These are phyloP conservation scores for Harpalus rufipes DNA, from an alignment of 2,888 invertebrate species.

Conservation along the genomic window DNA sequence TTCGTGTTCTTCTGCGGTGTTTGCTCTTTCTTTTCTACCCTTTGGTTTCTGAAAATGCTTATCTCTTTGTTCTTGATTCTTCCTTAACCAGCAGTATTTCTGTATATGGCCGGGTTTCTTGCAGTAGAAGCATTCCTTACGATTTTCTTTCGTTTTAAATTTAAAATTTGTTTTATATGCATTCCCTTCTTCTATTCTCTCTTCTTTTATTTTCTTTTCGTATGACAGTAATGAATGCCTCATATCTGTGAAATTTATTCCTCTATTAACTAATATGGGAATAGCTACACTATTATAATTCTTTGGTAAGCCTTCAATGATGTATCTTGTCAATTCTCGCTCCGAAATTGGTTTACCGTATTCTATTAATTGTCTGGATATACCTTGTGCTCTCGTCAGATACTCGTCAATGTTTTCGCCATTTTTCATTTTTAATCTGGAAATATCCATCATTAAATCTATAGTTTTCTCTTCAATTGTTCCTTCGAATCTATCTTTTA, in stretches of 20 bases:
- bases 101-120: not conserved
- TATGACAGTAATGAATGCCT: not conserved
- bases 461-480: slow-evolving; percentile 1
- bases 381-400: not conserved
- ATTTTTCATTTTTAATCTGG: slow-evolving; percentile 7
- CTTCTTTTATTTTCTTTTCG: too few species aligned
- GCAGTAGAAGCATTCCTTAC: not conserved
- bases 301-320: slow-evolving; percentile 5
- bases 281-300: not conserved
- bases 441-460: not conserved
- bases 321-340: not conserved
- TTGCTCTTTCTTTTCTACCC: slow-evolving; percentile 1
- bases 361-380: not conserved
- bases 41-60: not conserved
- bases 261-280: not conserved
- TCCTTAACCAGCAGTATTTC: slow-evolving; percentile 2
- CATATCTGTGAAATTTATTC: slow-evolving; percentile 6
- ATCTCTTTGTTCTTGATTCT: not conserved
- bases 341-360: slow-evolving; percentile 3
- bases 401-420: not conserved
- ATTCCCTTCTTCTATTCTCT: too few species aligned
- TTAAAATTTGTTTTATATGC: not conserved
- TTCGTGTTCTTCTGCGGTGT: not conserved
- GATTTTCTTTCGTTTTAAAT: not conserved
- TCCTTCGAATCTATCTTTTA: not conserved